Evolutionary conservation across 2,888 invertebrate species (phyloP), one percentile per base, ranked within the genome.

Genomic region (Marronus borbonicus): DNA sequence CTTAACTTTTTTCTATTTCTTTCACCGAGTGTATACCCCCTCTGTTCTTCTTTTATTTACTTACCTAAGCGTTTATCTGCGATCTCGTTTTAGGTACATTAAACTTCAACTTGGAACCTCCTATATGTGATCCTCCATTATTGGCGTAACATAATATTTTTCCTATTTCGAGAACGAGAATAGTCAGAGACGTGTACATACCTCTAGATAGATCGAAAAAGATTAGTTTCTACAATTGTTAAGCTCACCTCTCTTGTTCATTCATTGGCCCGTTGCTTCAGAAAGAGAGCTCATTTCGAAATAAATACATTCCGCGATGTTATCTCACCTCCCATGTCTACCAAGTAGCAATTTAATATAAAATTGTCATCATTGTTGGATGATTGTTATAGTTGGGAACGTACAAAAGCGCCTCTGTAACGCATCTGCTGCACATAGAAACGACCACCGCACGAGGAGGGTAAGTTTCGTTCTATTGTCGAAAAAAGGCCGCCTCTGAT

Each of bases 271-370:
- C 14, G 52, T 52, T 52, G 52, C 52, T n/a, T n/a, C 31, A 28
- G 17, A 39, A 76, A 68, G n/a, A 24, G 65, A 55, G 39, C 28
- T 66, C 52, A 65, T 65, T 76, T 31, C 24, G 44, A 76, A 68
- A 68, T 68, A 76, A 76, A 76, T 55, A 68, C 64, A 64, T 28
- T 44, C 31, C 55, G 17, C 31, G 76, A 76, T 76, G 58, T 68
- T 76, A 76, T 76, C 76, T 44, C 52, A 14, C 52, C 52, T 17
- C n/a, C 52, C n/a, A 68, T 55, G 17, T 44, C 66, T 66, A 76
- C 76, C 52, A 68, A 76, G 76, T 76, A 76, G 76, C 76, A 76
- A 76, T 76, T 76, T 76, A 68, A 58, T 76, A 64, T 64, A 31
- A 44, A 66, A 66, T 76, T 68, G 68, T 76, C 68, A 66, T 65